Conservation (phyloP, 2,113 vertebrate species). For the Pteronura brasiliensis region DNA sequence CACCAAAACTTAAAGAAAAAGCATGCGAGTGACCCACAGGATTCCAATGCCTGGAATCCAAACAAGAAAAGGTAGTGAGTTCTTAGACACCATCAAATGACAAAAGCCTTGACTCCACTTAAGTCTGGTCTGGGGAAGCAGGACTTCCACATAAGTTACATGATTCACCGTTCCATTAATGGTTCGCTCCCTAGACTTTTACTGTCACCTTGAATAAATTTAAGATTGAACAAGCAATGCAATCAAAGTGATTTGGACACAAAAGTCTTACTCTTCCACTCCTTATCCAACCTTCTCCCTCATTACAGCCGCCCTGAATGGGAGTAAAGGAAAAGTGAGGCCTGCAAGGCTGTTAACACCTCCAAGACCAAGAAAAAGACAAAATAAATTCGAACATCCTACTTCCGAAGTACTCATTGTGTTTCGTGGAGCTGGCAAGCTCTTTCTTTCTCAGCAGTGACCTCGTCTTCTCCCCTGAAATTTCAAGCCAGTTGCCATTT, state of each 20-base stretch:
- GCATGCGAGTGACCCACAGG: rapidly evolving
- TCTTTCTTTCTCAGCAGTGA: constrained; percentile 67
- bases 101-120: background rate
- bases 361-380: background rate
- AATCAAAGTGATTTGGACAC: constrained; percentile 20
- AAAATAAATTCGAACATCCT: constrained; percentile 57
- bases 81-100: background rate
- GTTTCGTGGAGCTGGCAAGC: constrained; percentile 53
- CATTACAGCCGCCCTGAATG: background rate
- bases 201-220: background rate
- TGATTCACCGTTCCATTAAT: background rate
- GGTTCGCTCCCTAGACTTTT: background rate
- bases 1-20: background rate
- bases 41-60: background rate
- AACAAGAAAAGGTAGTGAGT: background rate
- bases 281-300: background rate
- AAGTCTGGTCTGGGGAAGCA: background rate
- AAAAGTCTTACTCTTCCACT: background rate
- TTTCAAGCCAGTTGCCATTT: constrained; percentile 74
- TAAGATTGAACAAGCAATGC: background rate
- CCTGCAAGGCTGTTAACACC: background rate
- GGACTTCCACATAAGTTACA: background rate
- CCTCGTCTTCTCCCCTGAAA: constrained; percentile 70
- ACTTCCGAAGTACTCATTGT: constrained; percentile 59
- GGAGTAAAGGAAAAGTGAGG: background rate